Base-by-base conservation (phyloP, 2,888 invertebrate species). In the Melanophora roralis region DNA sequence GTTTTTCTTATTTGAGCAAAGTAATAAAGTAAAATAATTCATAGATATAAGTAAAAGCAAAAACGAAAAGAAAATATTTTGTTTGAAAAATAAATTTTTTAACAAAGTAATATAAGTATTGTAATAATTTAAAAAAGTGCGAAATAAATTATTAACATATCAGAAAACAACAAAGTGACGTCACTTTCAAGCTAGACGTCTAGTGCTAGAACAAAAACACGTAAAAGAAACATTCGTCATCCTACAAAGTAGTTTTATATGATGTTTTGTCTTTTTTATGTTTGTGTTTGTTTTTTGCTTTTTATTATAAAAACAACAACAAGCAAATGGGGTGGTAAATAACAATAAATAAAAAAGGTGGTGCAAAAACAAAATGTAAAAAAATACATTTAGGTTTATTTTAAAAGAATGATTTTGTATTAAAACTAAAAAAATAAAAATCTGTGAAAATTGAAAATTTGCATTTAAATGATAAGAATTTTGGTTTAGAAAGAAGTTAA, bases 281-380 rank as follows among this genome's bases (percentile, higher is more conserved):
- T 62, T 36, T 74, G 23, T 43, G 40, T 40, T 59, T 59, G 38
- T 34, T 43, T 38, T 16, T 49, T 36, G 12, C 8, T 47, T 32
- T 12, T 49, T 51, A 49, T 67, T 68, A 32, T 62, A 40, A 23
- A 47, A 27, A 27, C 3, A 27, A 27, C 49, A 68, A 57, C 38
- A 40, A 62, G 53, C 75, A 72, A 75, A 59, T 68, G 72, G 80
- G 80, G 80, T 80, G 76, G 80, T 68, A 72, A 60, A 57, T 55
- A 55, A 67, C 19, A 69, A 62, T 36, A 69, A 14, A 38, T 11
- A 4, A 8, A 38, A 34, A 36, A 12, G 32, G 14, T 57, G 47
- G 36, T 64, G 68, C 59, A 60, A 67, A 62, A 12, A 40, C 11
- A 59, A 49, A 32, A 14, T 67, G 21, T 19, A 34, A 43, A n/a